phyloP scores from a whole-genome alignment of 1,140 invertebrate genomes.

The Acyrthosiphon pisum region DNA sequence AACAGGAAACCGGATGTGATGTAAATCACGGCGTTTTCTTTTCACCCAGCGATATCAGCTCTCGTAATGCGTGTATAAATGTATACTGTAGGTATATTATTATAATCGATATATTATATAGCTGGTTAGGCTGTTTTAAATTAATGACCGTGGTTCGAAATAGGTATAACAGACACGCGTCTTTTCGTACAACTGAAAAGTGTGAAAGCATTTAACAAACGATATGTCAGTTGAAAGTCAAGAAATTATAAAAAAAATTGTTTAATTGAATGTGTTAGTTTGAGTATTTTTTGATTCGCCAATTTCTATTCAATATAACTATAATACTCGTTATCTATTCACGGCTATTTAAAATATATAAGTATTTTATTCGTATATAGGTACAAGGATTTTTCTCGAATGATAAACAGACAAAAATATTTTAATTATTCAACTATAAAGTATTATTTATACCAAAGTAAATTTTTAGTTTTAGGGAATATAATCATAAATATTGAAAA shows the following conservation, averaged over 20 bases:
- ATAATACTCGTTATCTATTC: not conserved
- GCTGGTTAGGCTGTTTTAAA: not conserved
- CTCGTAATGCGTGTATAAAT: not conserved
- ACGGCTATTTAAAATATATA: too few species aligned
- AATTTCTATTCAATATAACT: not conserved
- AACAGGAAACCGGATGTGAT: constrained; percentile 46
- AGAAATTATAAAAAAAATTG: not conserved
- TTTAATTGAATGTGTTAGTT: not conserved
- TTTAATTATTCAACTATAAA: not conserved
- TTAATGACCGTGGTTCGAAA: not conserved
- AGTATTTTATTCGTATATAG: too few species aligned
- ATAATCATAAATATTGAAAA: not conserved
- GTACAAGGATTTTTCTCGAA: not conserved
- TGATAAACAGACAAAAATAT: not conserved
- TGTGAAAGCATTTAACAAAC: not conserved
- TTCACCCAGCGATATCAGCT: not conserved
- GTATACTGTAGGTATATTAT: too few species aligned
- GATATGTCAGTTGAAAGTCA: not conserved
- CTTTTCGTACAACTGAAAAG: not conserved
- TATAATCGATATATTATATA: not conserved
- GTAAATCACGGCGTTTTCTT: constrained; percentile 32
- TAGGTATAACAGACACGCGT: not conserved
- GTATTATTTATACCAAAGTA: not conserved
- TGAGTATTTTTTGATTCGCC: not conserved
- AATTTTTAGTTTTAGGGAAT: not conserved